Conservation (phyloP, 2,888 invertebrate species). For the Nomada flava region DNA sequence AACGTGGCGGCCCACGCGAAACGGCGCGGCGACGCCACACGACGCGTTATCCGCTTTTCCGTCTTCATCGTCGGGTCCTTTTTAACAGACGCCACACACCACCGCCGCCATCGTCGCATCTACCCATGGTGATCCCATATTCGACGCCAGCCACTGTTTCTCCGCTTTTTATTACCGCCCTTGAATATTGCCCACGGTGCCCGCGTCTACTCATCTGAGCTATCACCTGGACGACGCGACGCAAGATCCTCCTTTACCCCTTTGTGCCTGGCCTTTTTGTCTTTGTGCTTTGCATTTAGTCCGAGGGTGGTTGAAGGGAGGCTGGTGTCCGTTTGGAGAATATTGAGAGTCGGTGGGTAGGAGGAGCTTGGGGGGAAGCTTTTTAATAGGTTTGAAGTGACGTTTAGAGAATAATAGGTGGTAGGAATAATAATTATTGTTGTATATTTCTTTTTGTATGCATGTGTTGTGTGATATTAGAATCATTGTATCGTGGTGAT, state of each 20-base stretch:
- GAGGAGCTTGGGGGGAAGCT: not conserved
- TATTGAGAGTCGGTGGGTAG: not conserved
- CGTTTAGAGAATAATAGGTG: not conserved
- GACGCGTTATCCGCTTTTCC: conserved; percentile 56
- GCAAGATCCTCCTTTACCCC: not conserved
- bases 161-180: conserved; percentile 38
- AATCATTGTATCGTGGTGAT: too few species aligned
- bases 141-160: conserved; percentile 13
- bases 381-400: too few species aligned
- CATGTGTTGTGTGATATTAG: too few species aligned
- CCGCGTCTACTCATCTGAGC: not conserved
- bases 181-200: conserved; percentile 14
- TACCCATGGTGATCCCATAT: not conserved
- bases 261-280: not conserved
- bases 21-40: conserved; percentile 16
- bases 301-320: not conserved
- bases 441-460: too few species aligned
- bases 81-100: conserved; percentile 30
- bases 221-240: not conserved
- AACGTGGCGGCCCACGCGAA: conserved; percentile 3
- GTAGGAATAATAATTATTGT: too few species aligned
- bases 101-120: not conserved
- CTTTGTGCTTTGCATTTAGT: not conserved
- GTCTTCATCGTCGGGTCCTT: conserved; percentile 38
- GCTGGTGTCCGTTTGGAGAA: not conserved